Conservation (phyloP, 2,888 invertebrate genomes). For the Tortrix viridana region DNA sequence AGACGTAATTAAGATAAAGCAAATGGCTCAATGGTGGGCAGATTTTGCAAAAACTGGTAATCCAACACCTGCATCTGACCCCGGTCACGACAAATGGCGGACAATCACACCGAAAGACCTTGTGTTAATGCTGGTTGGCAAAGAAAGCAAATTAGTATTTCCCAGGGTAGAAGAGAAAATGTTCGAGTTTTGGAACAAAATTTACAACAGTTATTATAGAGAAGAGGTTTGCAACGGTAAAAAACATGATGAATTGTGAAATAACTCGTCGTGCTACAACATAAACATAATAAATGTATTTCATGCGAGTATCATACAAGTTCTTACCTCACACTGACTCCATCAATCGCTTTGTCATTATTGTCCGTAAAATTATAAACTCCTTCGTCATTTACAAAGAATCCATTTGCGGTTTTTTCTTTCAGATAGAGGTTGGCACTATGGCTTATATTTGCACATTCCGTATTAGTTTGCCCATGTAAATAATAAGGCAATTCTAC, state of each 20-base stretch:
- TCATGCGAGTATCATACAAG: not conserved
- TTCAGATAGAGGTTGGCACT: constrained; percentile 57
- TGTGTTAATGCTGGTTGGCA: constrained; percentile 59
- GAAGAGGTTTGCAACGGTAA: constrained; percentile 46
- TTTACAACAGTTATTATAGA: constrained; percentile 62
- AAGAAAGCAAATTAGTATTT: constrained; percentile 51
- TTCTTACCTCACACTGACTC: constrained; percentile 67
- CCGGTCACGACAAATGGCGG: constrained; percentile 58
- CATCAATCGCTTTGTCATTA: constrained; percentile 73
- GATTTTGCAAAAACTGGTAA: constrained; percentile 78
- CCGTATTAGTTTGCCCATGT: constrained; percentile 51
- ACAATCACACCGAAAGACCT: constrained; percentile 56
- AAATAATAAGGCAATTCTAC: constrained; percentile 66
- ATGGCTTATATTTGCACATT: constrained; percentile 54
- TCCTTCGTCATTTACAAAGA: constrained; percentile 59
- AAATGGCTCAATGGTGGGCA: constrained; percentile 73
- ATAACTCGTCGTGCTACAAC: not conserved
- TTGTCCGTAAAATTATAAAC: constrained; percentile 69
- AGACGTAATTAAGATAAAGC: constrained; percentile 66
- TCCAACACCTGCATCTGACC: constrained; percentile 57
- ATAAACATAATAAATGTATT: not conserved
- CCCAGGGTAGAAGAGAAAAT: constrained; percentile 56
- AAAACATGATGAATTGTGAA: constrained; percentile 63
- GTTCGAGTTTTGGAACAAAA: constrained; percentile 66
- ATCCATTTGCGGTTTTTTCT: constrained; percentile 71